Base-by-base conservation (phyloP, 2,888 invertebrate genomes). In the Cosmia pyralina region DNA sequence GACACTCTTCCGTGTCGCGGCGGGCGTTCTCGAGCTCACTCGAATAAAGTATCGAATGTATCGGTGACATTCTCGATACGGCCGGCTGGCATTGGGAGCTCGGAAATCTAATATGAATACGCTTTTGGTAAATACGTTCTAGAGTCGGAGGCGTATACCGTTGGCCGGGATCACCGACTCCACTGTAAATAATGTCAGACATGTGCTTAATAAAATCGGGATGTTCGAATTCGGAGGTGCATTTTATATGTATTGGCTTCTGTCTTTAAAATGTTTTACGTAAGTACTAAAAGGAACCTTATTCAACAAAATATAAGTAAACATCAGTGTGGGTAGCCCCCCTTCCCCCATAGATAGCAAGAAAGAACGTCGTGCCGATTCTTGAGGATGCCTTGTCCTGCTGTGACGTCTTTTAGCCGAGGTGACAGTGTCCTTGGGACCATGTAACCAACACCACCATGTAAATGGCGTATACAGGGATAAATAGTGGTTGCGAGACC, bases 91-190 rank as follows among this genome's bases (percentile, higher is more conserved):
- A 92, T 93, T 93, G 93, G 91, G 89, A 91, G 91, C 92, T 93
- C 92, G 93, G 92, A 93, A 94, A 95, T 95, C 94, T 95, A 95
- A 95, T 95, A 95, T 95, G 95, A 95, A 95, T 95, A 94, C 94
- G 92, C 88, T 94, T 95, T 94, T 92, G 94, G 95, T 90, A 91
- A 94, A 94, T 93, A 93, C 91, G 89, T 87, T 88, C 84, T 88
- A 86, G 84, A 89, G 91, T 87, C 88, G 92, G 79, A 87, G 87
- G 92, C 89, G 89, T 88, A 83, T 90, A 89, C 92, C 90, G 91
- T 91, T 92, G 92, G 83, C 72, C 74, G 86, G 88, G 90, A 90
- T 90, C 90, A 89, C 88, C 86, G 88, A 88, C 88, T 90, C 88
- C 87, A 70, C 83, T 86, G 89, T 91, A 92, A 92, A 92, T 92